These are phyloP conservation scores for Coluber constrictor DNA, from an alignment of 2,797 vertebrate genomes.

Conservation along the genomic window DNA sequence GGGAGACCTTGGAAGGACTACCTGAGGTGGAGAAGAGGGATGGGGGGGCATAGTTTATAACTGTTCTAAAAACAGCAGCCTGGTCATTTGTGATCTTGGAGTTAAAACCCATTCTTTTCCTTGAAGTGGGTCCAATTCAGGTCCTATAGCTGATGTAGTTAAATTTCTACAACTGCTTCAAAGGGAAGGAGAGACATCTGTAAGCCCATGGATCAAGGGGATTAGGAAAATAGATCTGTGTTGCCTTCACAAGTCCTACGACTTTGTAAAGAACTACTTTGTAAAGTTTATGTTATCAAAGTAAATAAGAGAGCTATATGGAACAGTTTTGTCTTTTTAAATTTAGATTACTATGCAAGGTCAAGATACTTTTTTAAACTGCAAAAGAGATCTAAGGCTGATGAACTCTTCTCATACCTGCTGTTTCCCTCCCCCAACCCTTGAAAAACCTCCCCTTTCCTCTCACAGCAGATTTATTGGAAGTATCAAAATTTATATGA, in stretches of 20 bases:
- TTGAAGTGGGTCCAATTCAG: neutral
- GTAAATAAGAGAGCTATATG: neutral
- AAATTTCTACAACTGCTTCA: neutral
- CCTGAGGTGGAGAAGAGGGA: neutral
- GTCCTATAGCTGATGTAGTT: neutral
- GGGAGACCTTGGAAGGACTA: neutral
- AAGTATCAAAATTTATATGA: neutral
- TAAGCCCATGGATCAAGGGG: neutral
- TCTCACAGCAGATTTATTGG: neutral
- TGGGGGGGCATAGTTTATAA: neutral
- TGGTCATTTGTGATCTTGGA: neutral
- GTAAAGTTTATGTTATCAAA: neutral
- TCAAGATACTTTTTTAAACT: neutral
- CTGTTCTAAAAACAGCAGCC: neutral
- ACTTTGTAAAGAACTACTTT: neutral
- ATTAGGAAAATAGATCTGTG: neutral
- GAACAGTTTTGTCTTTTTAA: neutral
- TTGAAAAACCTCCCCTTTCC: neutral
- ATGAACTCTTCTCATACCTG: neutral
- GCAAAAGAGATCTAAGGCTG: neutral
- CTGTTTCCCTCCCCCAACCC: neutral
- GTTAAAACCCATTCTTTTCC: neutral
- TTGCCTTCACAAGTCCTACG: neutral
- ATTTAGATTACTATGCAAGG: neutral
- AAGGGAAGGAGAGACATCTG: neutral